Percentiles rank a stretch among this genome's conserved stretches.
Evolutionary conservation across 2,113 vertebrate genomes (phyloP).

Genomic region (Antigone vipio): DNA sequence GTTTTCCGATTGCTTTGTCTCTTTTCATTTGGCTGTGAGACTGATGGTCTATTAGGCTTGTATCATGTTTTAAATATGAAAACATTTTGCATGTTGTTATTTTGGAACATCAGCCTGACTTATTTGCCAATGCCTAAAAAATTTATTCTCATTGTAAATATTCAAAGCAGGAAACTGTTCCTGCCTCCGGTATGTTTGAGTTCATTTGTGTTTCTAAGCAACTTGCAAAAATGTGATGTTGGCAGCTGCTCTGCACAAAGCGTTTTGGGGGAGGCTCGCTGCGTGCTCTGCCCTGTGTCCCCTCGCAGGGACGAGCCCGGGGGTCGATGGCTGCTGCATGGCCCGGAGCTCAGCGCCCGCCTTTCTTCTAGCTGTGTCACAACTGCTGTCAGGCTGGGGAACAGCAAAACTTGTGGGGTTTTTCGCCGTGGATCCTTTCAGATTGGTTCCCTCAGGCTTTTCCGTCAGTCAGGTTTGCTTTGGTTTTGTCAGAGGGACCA

Average conservation of each 20-base stretch:
- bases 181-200: not conserved
- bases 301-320: fast-evolving
- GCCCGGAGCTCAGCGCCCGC: not conserved
- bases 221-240: not conserved
- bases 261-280: not conserved
- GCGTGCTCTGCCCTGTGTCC: not conserved
- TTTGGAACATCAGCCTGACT: not conserved
- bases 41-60: not conserved
- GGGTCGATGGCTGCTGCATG: fast-evolving
- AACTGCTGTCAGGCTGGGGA: not conserved
- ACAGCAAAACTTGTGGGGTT: not conserved
- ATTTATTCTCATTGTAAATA: constrained; percentile 18
- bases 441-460: not conserved
- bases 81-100: not conserved
- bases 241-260: not conserved
- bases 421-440: not conserved
- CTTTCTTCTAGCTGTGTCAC: not conserved
- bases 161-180: not conserved
- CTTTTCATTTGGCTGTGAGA: not conserved
- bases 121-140: not conserved
- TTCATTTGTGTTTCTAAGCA: constrained; percentile 27
- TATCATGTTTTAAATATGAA: constrained; percentile 15
- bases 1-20: not conserved
- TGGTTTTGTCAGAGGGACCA: not conserved
- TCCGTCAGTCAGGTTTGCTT: not conserved